A percentile compares a stretch with the other conserved stretches of the same genome.
Conservation (phyloP, 2,888 invertebrate species). For the Tachina grossa region DNA sequence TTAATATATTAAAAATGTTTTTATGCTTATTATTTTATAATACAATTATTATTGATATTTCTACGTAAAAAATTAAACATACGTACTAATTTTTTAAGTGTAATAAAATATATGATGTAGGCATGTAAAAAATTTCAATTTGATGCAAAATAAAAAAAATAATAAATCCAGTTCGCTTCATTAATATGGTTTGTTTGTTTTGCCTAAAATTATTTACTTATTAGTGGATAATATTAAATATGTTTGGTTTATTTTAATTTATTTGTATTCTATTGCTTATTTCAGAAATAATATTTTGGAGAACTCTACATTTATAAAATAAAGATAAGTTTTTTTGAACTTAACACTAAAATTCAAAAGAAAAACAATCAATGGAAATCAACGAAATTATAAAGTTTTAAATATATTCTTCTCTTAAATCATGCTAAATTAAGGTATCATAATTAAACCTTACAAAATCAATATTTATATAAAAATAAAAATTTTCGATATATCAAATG, state of each 20-base stretch:
- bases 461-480: no score
- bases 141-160: slow-evolving; percentile 13
- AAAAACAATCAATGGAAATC: slow-evolving; percentile 21
- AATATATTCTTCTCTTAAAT: slow-evolving; percentile 15
- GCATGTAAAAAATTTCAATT: slow-evolving; percentile 41
- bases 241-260: background rate
- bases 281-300: background rate
- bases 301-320: background rate
- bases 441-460: slow-evolving; percentile 1
- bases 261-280: background rate
- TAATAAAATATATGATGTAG: slow-evolving; percentile 6
- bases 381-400: slow-evolving; percentile 47
- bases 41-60: slow-evolving; percentile 51
- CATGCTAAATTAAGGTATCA: background rate
- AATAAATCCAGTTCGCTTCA: slow-evolving; percentile 12
- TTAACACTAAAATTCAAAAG: slow-evolving; percentile 42
- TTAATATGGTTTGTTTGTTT: slow-evolving; percentile 54
- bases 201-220: slow-evolving; percentile 32
- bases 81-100: slow-evolving; percentile 31
- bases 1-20: slow-evolving; percentile 44
- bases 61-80: slow-evolving; percentile 39
- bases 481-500: background rate
- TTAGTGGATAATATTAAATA: background rate
- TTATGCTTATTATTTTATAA: slow-evolving; percentile 59
- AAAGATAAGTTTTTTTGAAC: slow-evolving; percentile 17